Percentiles rank a stretch among this genome's conserved stretches.
Conservation (phyloP, 1,140 invertebrate genomes). For the Bombus polaris region DNA sequence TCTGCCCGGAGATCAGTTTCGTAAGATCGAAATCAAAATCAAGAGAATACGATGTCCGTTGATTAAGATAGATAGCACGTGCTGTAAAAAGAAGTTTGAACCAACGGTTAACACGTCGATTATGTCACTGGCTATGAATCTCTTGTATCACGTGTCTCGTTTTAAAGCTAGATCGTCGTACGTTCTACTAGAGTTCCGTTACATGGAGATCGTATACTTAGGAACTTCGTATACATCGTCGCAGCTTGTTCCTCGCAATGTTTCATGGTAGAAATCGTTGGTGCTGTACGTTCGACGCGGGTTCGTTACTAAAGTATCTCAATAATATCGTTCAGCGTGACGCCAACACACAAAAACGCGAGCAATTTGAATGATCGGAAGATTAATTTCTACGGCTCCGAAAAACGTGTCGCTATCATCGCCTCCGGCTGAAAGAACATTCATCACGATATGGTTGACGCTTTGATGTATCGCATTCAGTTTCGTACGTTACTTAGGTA, state of each 20-base stretch:
- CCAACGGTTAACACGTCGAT: too few species aligned
- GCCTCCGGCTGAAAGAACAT: slow-evolving; percentile 49
- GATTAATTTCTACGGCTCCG: slow-evolving; percentile 54
- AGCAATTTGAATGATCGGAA: slow-evolving; percentile 25
- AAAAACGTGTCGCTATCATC: slow-evolving; percentile 31
- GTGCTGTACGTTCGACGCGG: too few species aligned
- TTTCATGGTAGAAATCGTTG: neutral
- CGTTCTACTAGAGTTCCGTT: too few species aligned
- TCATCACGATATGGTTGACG: slow-evolving; percentile 50
- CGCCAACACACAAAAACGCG: slow-evolving; percentile 55
- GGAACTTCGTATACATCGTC: neutral
- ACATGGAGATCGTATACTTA: too few species aligned
- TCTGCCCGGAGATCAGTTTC: neutral
- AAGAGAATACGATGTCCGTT: neutral
- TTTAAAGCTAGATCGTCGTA: neutral
- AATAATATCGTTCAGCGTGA: neutral
- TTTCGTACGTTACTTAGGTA: too few species aligned
- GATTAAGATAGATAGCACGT: neutral
- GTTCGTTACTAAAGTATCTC: neutral
- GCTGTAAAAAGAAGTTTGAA: neutral
- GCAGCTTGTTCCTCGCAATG: neutral
- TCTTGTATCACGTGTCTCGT: neutral
- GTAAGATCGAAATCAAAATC: too few species aligned
- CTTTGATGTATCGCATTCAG: slow-evolving; percentile 17
- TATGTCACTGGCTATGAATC: neutral